phyloP scores from a whole-genome alignment of 2,113 vertebrate genomes.

The Potamarius usumacintae region DNA sequence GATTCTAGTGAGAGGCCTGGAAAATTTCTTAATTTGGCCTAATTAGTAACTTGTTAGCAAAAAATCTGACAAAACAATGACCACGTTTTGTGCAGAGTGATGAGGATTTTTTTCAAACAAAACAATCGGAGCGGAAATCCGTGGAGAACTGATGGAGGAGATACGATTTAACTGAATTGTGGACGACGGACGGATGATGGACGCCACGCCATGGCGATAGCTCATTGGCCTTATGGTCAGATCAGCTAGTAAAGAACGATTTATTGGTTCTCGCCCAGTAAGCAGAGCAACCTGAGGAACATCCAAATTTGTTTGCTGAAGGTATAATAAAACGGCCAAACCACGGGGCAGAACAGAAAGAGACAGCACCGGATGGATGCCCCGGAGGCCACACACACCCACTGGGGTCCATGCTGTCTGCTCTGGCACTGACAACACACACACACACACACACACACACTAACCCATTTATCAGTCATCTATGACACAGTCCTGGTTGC shows the following conservation, averaged over 20 bases:
- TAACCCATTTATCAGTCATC: conserved; percentile 34
- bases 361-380: conserved; percentile 27
- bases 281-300: not conserved
- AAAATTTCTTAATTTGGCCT: too few relatives aligned
- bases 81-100: too few relatives aligned
- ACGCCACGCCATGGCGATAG: too few relatives aligned
- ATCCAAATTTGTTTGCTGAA: conserved; percentile 40
- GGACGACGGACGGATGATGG: too few relatives aligned
- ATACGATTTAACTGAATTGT: too few relatives aligned
- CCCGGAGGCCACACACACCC: conserved; percentile 22
- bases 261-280: not conserved
- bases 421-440: conserved; percentile 10
- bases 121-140: too few relatives aligned
- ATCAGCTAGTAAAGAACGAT: not conserved
- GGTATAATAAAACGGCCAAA: conserved; percentile 10
- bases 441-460: conserved; percentile 1
- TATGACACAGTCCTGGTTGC: conserved; percentile 24
- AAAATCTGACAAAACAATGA: too few relatives aligned
- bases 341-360: conserved; percentile 11
- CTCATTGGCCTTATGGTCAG: too few relatives aligned
- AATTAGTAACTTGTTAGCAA: too few relatives aligned
- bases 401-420: conserved; percentile 43
- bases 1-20: too few relatives aligned
- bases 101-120: too few relatives aligned
- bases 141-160: too few relatives aligned